These are phyloP conservation scores for Erynnis tages DNA, from an alignment of 2,888 invertebrate genomes.

Conservation along the genomic window DNA sequence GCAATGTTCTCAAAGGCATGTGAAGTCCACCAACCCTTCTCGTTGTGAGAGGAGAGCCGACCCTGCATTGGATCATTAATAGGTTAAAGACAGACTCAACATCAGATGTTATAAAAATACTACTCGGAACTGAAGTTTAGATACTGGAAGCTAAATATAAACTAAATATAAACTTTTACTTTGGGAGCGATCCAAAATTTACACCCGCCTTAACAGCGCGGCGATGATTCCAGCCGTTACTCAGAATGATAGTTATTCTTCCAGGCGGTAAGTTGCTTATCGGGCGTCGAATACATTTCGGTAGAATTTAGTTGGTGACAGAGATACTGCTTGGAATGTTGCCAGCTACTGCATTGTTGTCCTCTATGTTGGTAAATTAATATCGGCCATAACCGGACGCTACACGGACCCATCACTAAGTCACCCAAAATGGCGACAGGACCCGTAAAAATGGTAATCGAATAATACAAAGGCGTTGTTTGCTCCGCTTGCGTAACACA, in stretches of 20 bases:
- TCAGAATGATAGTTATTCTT: slow-evolving; percentile 19
- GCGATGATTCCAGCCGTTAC: slow-evolving; percentile 12
- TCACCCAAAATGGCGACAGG: slow-evolving; percentile 8
- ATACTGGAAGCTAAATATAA: slow-evolving; percentile 8
- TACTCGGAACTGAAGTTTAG: neutral
- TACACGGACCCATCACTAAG: slow-evolving; percentile 38
- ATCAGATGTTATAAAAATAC: neutral
- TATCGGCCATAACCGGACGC: slow-evolving; percentile 59
- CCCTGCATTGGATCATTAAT: no score
- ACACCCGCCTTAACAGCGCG: slow-evolving; percentile 6
- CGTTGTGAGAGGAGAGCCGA: no score
- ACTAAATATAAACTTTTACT: slow-evolving; percentile 16
- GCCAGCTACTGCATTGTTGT: slow-evolving; percentile 65
- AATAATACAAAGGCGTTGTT: neutral
- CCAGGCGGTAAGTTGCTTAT: slow-evolving; percentile 47
- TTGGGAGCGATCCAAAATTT: slow-evolving; percentile 19
- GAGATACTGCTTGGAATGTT: slow-evolving; percentile 45
- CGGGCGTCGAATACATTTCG: slow-evolving; percentile 51
- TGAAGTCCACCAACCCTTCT: no score
- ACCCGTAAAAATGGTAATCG: slow-evolving; percentile 23
- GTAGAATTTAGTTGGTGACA: slow-evolving; percentile 47
- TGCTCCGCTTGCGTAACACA: neutral
- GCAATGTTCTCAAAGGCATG: no score
- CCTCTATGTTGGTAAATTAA: slow-evolving; percentile 70
- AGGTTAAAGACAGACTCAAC: no score